A percentile compares a stretch with the other conserved stretches of the same genome.
Evolutionary conservation across 2,888 invertebrate genomes (phyloP).

Genomic region (Ptycholaimellus sp.): DNA sequence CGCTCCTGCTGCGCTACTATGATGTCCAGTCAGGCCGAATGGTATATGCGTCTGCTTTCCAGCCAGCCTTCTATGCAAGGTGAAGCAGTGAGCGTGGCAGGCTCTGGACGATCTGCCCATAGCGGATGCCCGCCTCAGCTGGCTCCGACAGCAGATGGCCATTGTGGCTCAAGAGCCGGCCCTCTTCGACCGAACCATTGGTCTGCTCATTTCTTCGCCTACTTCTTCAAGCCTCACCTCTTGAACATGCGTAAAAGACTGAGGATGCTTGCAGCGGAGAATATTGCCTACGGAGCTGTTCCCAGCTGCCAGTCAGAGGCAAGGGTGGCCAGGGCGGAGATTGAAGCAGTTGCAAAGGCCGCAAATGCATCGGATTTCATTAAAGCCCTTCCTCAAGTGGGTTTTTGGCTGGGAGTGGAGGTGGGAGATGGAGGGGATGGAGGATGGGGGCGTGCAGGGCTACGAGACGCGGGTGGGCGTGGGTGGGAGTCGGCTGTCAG

Average conservation of each 20-base stretch:
- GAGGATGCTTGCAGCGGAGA: too few relatives aligned
- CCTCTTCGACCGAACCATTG: conserved; percentile 19
- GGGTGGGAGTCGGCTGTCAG: conserved; percentile 11
- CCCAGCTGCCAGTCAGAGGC: too few relatives aligned
- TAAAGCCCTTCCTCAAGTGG: not conserved
- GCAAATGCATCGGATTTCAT: not conserved
- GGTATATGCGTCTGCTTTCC: too few relatives aligned
- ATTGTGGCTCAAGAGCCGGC: conserved; percentile 18
- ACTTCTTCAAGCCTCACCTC: not conserved
- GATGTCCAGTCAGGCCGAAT: too few relatives aligned
- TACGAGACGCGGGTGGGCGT: conserved; percentile 15
- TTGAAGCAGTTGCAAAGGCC: not conserved
- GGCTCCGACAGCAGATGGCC: conserved; percentile 9
- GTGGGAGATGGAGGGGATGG: conserved; percentile 8
- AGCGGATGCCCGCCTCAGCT: not conserved
- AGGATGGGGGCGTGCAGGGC: conserved; percentile 5
- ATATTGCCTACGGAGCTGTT: too few relatives aligned
- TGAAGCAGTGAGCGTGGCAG: too few relatives aligned
- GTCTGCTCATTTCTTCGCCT: conserved; percentile 3
- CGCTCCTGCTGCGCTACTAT: too few relatives aligned
- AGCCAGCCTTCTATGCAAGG: too few relatives aligned
- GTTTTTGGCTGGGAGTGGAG: too few relatives aligned
- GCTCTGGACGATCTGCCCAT: too few relatives aligned
- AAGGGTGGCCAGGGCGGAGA: not conserved
- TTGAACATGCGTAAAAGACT: conserved; percentile 9